phyloP scores from a whole-genome alignment of 2,888 invertebrate species.

The Catonia carolina region DNA sequence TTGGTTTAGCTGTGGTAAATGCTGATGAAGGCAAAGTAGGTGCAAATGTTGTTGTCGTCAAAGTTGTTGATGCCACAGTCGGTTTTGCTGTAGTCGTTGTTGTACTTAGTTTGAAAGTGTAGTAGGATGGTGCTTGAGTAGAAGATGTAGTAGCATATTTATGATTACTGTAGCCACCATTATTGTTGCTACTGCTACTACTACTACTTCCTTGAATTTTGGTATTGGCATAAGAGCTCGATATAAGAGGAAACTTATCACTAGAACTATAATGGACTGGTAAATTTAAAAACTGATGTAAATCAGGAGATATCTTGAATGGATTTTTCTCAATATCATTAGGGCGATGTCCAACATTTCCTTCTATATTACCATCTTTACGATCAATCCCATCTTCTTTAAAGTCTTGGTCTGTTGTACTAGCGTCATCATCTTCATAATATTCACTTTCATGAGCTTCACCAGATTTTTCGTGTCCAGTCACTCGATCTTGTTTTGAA shows the following conservation, averaged over 20 bases:
- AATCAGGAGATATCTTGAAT: constrained; percentile 45
- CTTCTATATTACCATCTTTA: constrained; percentile 46
- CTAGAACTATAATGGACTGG: constrained; percentile 58
- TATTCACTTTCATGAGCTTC: constrained; percentile 30
- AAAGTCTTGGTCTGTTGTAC: constrained; percentile 21
- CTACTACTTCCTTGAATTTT: constrained; percentile 54
- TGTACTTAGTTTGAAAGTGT: constrained; percentile 28
- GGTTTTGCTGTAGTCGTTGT: constrained; percentile 36
- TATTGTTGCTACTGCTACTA: constrained; percentile 26
- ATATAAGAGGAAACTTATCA: constrained; percentile 62
- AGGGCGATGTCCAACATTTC: constrained; percentile 43
- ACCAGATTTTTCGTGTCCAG: constrained; percentile 32
- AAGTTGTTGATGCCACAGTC: constrained; percentile 34
- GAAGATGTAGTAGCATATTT: constrained; percentile 31
- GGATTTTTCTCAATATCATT: constrained; percentile 47
- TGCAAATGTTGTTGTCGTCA: constrained; percentile 33
- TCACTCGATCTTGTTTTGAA: constrained; percentile 27
- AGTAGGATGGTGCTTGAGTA: constrained; percentile 34
- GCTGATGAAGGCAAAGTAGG: constrained; percentile 30
- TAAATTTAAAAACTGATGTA: constrained; percentile 60
- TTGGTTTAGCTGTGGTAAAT: constrained; percentile 1
- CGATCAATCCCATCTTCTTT: constrained; percentile 41
- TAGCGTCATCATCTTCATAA: constrained; percentile 34
- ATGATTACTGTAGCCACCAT: constrained; percentile 21
- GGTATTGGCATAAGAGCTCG: constrained; percentile 63